Evolutionary conservation across 1,140 invertebrate genomes (phyloP).

Genomic region (Diabrotica undecimpunctata): DNA sequence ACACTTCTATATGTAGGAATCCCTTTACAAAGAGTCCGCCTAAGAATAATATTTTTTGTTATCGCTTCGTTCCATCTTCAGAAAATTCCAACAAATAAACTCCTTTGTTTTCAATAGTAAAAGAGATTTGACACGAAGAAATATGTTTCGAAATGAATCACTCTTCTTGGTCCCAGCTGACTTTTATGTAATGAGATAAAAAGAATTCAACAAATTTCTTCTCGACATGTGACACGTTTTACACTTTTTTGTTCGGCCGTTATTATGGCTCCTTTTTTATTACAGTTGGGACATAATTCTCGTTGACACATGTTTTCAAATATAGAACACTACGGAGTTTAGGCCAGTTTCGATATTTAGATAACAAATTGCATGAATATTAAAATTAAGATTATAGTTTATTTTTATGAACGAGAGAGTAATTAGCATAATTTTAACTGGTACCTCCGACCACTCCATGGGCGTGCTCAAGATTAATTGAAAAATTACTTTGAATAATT

Average conservation of each 20-base stretch:
- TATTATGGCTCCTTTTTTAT: slow-evolving; percentile 6
- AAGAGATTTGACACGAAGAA: slow-evolving; percentile 2
- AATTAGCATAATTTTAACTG: too few species aligned
- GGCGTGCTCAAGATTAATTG: too few species aligned
- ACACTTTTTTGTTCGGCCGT: neutral
- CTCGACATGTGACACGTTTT: slow-evolving; percentile 8
- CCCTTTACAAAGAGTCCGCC: neutral
- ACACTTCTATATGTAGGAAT: too few species aligned
- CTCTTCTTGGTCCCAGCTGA: slow-evolving; percentile 6
- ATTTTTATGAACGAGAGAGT: too few species aligned
- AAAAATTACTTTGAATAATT: too few species aligned
- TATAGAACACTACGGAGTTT: slow-evolving; percentile 8
- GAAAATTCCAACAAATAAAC: slow-evolving; percentile 1
- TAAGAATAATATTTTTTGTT: neutral
- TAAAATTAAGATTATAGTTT: too few species aligned
- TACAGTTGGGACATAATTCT: slow-evolving; percentile 10
- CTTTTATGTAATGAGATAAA: slow-evolving; percentile 16
- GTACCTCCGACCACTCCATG: too few species aligned
- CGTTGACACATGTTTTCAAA: slow-evolving; percentile 12
- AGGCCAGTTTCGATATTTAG: neutral
- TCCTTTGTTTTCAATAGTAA: slow-evolving; percentile 1
- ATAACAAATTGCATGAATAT: too few species aligned
- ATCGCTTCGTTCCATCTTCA: neutral
- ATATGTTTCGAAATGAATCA: slow-evolving; percentile 13
- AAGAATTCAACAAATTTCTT: slow-evolving; percentile 11